Conservation (phyloP, 1,140 invertebrate species). For the Pectinophora gossypiella region DNA sequence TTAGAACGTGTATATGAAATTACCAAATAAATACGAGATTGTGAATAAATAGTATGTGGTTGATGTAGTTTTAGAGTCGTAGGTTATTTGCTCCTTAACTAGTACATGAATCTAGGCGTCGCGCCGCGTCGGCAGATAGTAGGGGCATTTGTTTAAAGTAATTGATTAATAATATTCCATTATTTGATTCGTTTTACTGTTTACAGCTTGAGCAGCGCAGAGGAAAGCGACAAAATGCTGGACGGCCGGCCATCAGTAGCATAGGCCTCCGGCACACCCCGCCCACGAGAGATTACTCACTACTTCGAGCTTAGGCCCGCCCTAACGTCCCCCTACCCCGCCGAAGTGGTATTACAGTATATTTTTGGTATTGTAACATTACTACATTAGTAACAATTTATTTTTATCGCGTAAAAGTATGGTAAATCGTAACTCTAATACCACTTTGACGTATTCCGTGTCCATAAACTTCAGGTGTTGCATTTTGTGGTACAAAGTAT, state of each 20-base stretch:
- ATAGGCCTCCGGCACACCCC: constrained; percentile 54
- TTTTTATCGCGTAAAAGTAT: constrained; percentile 25
- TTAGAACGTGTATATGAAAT: no score
- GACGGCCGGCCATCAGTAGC: constrained; percentile 81
- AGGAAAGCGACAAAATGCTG: constrained; percentile 81
- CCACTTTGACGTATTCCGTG: constrained; percentile 12
- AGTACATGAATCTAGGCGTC: no score
- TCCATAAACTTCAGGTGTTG: constrained; percentile 33
- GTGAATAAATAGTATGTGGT: no score
- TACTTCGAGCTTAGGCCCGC: constrained; percentile 28
- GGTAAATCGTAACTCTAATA: not conserved
- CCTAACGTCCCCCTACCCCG: constrained; percentile 28
- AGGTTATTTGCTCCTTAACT: no score
- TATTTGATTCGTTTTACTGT: constrained; percentile 21
- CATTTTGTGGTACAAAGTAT: constrained; percentile 61
- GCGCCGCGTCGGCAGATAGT: no score
- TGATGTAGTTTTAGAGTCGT: no score
- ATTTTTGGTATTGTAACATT: not conserved
- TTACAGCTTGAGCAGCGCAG: constrained; percentile 77
- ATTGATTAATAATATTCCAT: no score
- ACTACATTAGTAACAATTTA: constrained; percentile 32
- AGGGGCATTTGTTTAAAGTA: no score
- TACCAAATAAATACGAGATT: no score
- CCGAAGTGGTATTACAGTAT: not conserved
- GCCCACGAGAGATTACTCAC: constrained; percentile 6